Percentiles rank a stretch among this genome's conserved stretches.
These are phyloP conservation scores for Zosterops lateralis DNA, from an alignment of 2,113 vertebrate genomes.

Conservation along the genomic window DNA sequence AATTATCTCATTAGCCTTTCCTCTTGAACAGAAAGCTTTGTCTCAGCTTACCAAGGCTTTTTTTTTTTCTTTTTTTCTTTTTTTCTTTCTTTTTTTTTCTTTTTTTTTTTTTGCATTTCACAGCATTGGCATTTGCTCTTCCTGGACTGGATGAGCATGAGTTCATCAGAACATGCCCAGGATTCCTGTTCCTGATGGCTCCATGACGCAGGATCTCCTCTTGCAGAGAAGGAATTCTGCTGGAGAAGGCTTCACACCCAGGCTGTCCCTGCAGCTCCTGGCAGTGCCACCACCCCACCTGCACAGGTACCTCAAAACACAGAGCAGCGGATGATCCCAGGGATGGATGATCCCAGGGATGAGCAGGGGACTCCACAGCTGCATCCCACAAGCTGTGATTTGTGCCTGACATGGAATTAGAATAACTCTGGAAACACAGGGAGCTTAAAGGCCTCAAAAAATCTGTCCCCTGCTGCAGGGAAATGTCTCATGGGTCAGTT, in stretches of 20 bases:
- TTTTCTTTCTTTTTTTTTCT: background rate
- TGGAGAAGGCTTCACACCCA: rapidly evolving
- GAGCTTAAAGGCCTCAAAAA: background rate
- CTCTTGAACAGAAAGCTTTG: background rate
- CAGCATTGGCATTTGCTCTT: background rate
- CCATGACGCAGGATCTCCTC: rapidly evolving
- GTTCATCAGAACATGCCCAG: background rate
- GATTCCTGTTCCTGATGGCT: background rate
- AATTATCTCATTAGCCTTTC: constrained; percentile 22
- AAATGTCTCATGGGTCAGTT: rapidly evolving
- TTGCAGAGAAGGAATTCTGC: background rate
- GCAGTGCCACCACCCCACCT: background rate
- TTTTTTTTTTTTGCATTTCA: background rate
- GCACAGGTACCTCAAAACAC: rapidly evolving
- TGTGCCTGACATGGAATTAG: background rate
- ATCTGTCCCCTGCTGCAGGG: background rate
- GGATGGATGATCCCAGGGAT: background rate
- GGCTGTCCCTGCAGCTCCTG: background rate
- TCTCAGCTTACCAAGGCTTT: background rate
- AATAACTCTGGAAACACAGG: background rate
- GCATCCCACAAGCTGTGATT: background rate
- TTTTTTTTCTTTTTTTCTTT: background rate
- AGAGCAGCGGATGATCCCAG: background rate
- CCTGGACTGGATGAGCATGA: background rate
- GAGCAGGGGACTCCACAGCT: background rate